phyloP scores from a whole-genome alignment of 1,140 invertebrate species.

The Kradibia gibbosae region DNA sequence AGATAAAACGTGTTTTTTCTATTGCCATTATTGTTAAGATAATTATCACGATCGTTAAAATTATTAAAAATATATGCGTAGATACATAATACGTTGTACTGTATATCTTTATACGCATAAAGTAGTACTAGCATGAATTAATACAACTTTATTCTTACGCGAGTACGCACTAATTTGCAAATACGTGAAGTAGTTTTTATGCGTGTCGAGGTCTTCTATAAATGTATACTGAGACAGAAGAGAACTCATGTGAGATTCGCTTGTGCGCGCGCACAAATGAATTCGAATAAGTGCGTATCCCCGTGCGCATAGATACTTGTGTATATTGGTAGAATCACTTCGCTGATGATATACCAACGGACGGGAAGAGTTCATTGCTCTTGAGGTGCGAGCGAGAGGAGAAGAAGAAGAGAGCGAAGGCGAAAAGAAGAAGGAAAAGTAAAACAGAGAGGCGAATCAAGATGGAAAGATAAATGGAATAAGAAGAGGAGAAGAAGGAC shows the following conservation, averaged over 20 bases:
- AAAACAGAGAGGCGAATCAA: slow-evolving; percentile 38
- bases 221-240: background rate
- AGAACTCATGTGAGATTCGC: slow-evolving; percentile 47
- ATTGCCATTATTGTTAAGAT: background rate
- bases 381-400: slow-evolving; percentile 61
- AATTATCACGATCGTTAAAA: background rate
- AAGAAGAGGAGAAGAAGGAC: slow-evolving; percentile 3
- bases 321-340: slow-evolving; percentile 69
- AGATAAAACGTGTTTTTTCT: background rate
- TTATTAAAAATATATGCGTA: too few species aligned
- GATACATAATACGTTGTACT: too few species aligned
- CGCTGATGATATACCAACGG: slow-evolving; percentile 67
- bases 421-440: slow-evolving; percentile 43
- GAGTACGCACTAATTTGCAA: background rate
- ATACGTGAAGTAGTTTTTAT: slow-evolving; percentile 48
- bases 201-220: slow-evolving; percentile 45
- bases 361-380: slow-evolving; percentile 70
- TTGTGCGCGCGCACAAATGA: slow-evolving; percentile 23
- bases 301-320: slow-evolving; percentile 42
- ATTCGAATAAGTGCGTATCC: background rate
- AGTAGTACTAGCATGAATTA: background rate
- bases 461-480: slow-evolving; percentile 34
- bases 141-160: background rate
- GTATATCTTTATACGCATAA: background rate
- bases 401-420: slow-evolving; percentile 33